Conservation (phyloP, 1,140 invertebrate species). For the Diachasmimorpha longicaudata region DNA sequence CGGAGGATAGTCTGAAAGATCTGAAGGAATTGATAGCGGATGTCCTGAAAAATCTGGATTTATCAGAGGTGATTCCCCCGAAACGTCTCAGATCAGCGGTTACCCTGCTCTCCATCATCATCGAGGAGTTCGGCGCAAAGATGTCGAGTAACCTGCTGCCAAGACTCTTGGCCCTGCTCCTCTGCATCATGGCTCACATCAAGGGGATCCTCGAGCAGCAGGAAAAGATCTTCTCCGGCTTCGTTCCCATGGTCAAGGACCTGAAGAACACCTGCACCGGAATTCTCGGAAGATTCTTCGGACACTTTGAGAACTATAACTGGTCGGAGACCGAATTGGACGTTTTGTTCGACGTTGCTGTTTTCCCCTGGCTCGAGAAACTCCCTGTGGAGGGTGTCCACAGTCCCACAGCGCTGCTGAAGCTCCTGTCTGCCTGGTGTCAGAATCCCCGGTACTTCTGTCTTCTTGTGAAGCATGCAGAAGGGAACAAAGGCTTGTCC, state of each 20-base stretch:
- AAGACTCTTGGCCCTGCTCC: slow-evolving; percentile 74
- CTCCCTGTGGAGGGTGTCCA: slow-evolving; percentile 82
- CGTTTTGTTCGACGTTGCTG: slow-evolving; percentile 75
- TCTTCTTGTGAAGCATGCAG: slow-evolving; percentile 70
- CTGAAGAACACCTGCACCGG: slow-evolving; percentile 68
- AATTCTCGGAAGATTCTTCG: slow-evolving; percentile 76
- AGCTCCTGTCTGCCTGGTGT: slow-evolving; percentile 79
- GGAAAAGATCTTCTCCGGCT: slow-evolving; percentile 68
- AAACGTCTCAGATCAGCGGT: slow-evolving; percentile 77
- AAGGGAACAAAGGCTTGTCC: slow-evolving; percentile 58
- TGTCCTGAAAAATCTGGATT: slow-evolving; percentile 62
- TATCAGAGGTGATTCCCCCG: slow-evolving; percentile 71
- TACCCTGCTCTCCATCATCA: slow-evolving; percentile 78
- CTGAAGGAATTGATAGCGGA: slow-evolving; percentile 56
- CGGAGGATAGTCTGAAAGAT: slow-evolving; percentile 44
- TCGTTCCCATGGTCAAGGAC: slow-evolving; percentile 72
- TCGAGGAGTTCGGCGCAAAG: slow-evolving; percentile 85
- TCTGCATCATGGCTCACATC: slow-evolving; percentile 72
- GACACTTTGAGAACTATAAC: slow-evolving; percentile 77
- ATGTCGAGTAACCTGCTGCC: slow-evolving; percentile 72
- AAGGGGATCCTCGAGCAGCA: slow-evolving; percentile 66
- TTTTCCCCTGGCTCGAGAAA: slow-evolving; percentile 83
- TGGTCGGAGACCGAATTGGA: slow-evolving; percentile 77
- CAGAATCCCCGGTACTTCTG: slow-evolving; percentile 77
- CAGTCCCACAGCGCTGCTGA: slow-evolving; percentile 81